Evolutionary conservation across 2,113 vertebrate genomes (phyloP).

Genomic region (Oncorhynchus keta): DNA sequence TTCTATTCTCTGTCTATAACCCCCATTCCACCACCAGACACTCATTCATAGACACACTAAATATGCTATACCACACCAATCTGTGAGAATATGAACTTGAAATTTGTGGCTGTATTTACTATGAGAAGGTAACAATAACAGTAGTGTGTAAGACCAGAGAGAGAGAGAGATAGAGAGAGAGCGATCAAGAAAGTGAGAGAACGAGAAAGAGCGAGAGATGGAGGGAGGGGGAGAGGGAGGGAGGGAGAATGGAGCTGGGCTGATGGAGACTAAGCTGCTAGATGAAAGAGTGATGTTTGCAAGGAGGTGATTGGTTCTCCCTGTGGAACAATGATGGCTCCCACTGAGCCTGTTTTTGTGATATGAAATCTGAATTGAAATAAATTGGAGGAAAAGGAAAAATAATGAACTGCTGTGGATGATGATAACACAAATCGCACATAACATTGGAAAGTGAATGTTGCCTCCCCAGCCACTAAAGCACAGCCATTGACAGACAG

Average conservation of each 20-base stretch:
- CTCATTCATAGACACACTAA: conserved; percentile 1
- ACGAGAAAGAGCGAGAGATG: too few relatives aligned
- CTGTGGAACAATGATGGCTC: conserved; percentile 20
- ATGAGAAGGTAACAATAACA: conserved; percentile 25
- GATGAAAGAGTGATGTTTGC: conserved; percentile 35
- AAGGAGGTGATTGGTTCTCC: conserved; percentile 30
- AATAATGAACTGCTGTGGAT: conserved; percentile 11
- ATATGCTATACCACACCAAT: background rate
- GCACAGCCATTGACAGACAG: background rate
- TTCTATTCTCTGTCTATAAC: background rate
- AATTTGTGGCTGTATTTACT: conserved; percentile 19
- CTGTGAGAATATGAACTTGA: conserved; percentile 7
- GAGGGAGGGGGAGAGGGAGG: too few relatives aligned
- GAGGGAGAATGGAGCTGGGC: background rate
- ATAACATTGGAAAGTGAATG: background rate
- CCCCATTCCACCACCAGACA: background rate
- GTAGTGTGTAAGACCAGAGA: background rate
- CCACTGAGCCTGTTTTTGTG: background rate
- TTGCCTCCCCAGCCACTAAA: background rate
- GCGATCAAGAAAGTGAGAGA: too few relatives aligned
- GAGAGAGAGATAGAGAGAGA: too few relatives aligned
- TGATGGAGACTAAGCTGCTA: conserved; percentile 16
- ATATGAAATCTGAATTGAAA: conserved; percentile 36
- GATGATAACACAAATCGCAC: conserved; percentile 12
- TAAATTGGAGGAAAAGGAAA: conserved; percentile 19